phyloP scores from a whole-genome alignment of 1,140 invertebrate genomes.

The Helicoverpa armigera region DNA sequence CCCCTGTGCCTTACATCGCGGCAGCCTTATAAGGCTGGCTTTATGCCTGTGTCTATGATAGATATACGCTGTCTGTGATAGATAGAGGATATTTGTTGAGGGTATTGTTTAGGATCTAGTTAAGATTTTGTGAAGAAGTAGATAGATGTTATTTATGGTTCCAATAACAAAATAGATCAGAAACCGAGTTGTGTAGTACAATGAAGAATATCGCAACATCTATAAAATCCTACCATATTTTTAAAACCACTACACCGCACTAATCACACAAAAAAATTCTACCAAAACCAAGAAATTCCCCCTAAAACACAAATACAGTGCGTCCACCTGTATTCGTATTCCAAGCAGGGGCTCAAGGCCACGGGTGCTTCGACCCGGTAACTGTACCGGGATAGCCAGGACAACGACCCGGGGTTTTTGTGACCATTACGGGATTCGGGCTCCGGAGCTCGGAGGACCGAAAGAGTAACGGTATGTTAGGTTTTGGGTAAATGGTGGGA shows the following conservation, averaged over 20 bases:
- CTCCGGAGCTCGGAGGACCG: no score
- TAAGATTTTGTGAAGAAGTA: no score
- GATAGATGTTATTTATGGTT: no score
- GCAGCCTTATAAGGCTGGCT: background rate
- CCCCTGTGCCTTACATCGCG: constrained; percentile 14
- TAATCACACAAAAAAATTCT: background rate
- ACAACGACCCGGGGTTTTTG: constrained; percentile 34
- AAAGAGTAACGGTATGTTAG: background rate
- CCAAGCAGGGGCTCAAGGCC: constrained; percentile 43
- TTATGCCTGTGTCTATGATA: no score
- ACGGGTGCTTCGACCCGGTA: constrained; percentile 45
- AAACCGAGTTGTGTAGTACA: no score
- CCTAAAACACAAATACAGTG: background rate
- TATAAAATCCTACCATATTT: no score
- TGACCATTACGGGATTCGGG: background rate
- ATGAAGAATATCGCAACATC: no score
- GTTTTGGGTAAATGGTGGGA: background rate
- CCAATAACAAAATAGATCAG: no score
- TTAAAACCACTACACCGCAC: no score
- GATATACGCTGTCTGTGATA: no score
- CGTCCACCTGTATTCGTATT: constrained; percentile 47
- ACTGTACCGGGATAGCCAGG: constrained; percentile 30
- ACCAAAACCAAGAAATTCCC: background rate
- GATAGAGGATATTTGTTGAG: no score
- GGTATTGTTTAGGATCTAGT: no score